These are phyloP conservation scores for Microchirus variegatus DNA, from an alignment of 2,797 vertebrate species.

Conservation along the genomic window DNA sequence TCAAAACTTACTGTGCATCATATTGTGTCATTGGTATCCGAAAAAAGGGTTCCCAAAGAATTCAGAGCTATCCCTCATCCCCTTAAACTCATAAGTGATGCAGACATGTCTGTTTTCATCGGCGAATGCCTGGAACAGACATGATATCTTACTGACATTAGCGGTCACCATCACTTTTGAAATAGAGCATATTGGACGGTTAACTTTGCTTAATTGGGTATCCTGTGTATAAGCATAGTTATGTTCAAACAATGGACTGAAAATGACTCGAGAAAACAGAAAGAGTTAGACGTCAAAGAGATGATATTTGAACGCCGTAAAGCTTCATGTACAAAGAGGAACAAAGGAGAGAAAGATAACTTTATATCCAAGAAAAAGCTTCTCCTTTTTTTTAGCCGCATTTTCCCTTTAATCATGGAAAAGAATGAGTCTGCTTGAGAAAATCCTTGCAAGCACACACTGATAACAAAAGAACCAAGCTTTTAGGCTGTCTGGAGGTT, in stretches of 20 bases:
- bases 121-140: too few relatives aligned
- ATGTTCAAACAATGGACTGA: neutral
- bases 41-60: too few relatives aligned
- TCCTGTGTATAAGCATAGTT: neutral
- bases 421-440: slow-evolving; percentile 60
- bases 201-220: neutral
- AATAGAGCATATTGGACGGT: too few relatives aligned
- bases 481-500: slow-evolving; percentile 65
- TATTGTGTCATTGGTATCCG: too few relatives aligned
- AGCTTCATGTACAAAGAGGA: slow-evolving; percentile 18
- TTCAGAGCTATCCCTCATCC: too few relatives aligned
- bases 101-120: too few relatives aligned
- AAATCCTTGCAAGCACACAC: slow-evolving; percentile 49
- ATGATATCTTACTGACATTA: too few relatives aligned
- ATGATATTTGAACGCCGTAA: slow-evolving; percentile 12
- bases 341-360: slow-evolving; percentile 33
- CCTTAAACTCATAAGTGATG: too few relatives aligned
- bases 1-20: too few relatives aligned
- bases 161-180: too few relatives aligned
- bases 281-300: slow-evolving; percentile 4
- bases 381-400: neutral
- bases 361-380: slow-evolving; percentile 28
- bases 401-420: slow-evolving; percentile 53
- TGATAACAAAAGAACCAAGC: slow-evolving; percentile 63
- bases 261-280: neutral